These are phyloP conservation scores for Dasypus novemcinctus DNA, from an alignment of 2,113 vertebrate genomes.

Conservation along the genomic window DNA sequence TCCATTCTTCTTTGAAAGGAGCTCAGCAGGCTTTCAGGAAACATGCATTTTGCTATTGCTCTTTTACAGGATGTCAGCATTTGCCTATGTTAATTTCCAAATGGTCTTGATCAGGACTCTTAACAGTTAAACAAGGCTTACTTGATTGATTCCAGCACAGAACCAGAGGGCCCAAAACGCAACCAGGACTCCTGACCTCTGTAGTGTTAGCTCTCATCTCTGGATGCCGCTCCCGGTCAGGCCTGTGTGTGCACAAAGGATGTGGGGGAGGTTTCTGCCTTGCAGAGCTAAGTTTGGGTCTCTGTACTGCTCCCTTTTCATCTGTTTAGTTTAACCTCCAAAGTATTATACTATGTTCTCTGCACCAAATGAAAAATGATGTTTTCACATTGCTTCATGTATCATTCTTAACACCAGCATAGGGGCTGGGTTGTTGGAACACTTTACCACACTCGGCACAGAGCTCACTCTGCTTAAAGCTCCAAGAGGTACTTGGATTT, in stretches of 20 bases:
- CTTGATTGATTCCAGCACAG: neutral
- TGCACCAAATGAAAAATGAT: constrained; percentile 53
- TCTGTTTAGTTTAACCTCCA: constrained; percentile 54
- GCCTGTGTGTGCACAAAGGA: neutral
- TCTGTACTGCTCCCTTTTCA: neutral
- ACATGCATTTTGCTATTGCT: neutral
- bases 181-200: neutral
- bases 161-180: neutral
- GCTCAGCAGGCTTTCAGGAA: neutral
- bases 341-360: neutral
- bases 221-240: neutral
- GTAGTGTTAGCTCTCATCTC: neutral
- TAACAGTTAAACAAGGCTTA: neutral
- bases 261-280: neutral
- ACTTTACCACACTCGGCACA: neutral
- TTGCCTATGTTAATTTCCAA: neutral
- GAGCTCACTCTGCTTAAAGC: neutral
- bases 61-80: neutral
- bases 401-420: constrained; percentile 5
- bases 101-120: neutral
- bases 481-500: neutral
- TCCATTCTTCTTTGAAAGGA: neutral
- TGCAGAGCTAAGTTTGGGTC: neutral
- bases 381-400: constrained; percentile 39
- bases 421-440: constrained; percentile 31